phyloP scores from a whole-genome alignment of 2,113 vertebrate species.

The Panthera uncia region DNA sequence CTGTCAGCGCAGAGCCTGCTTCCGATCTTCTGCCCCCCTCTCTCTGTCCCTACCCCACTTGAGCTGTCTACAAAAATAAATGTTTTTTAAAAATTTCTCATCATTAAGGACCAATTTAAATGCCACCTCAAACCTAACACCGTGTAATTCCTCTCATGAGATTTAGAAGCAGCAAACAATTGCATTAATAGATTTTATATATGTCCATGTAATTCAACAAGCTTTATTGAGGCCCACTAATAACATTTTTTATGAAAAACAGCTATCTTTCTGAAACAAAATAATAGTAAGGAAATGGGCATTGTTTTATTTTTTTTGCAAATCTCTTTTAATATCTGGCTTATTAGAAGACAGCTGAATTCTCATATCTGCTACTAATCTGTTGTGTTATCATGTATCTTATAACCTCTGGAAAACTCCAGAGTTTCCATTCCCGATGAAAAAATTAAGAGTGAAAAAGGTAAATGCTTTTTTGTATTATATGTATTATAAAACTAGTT shows the following conservation, averaged over 20 bases:
- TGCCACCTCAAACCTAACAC: background rate
- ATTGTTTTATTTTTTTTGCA: background rate
- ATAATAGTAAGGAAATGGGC: background rate
- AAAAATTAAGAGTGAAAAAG: background rate
- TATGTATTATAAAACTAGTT: conserved; percentile 25
- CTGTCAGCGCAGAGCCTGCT: too few species aligned
- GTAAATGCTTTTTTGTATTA: background rate
- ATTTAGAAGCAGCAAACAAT: background rate
- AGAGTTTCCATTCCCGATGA: background rate
- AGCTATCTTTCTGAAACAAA: background rate
- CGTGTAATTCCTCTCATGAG: background rate
- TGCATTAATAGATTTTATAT: background rate
- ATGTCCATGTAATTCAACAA: background rate
- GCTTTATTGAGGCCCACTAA: background rate
- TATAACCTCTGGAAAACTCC: conserved; percentile 9
- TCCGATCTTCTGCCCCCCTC: too few species aligned
- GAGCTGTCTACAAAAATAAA: too few species aligned
- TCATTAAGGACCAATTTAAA: background rate
- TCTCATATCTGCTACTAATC: background rate
- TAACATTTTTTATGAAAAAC: background rate
- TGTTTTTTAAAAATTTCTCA: background rate
- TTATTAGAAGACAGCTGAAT: background rate
- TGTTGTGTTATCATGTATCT: background rate
- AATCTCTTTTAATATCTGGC: conserved; percentile 12
- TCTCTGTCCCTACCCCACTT: too few species aligned